Percentiles rank a stretch among this genome's conserved stretches.
Evolutionary conservation across 92 coral and sea anemone species (phyloP).

Genomic region (Hydrozoanthus gracilis): DNA sequence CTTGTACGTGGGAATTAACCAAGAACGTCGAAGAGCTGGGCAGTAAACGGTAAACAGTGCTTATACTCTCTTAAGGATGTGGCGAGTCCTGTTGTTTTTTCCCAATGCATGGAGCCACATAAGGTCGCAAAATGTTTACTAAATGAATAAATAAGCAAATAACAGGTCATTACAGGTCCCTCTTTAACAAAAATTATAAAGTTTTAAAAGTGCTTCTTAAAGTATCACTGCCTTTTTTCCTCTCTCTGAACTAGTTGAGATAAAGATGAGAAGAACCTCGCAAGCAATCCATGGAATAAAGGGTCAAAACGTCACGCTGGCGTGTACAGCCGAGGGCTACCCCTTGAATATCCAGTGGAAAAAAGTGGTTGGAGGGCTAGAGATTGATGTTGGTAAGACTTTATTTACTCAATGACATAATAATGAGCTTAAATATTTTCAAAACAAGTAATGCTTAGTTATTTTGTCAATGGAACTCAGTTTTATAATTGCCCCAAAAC

Average conservation of each 20-base stretch:
- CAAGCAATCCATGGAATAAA: neutral
- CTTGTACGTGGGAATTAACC: no score
- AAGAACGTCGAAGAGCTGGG: no score
- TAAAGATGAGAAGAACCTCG: neutral
- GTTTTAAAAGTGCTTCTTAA: neutral
- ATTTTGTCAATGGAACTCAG: no score
- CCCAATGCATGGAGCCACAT: no score
- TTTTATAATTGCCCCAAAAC: no score
- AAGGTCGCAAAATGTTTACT: no score
- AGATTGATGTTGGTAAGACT: constrained; percentile 23
- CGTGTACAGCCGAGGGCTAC: constrained; percentile 18
- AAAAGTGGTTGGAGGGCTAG: constrained; percentile 26
- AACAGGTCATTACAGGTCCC: no score
- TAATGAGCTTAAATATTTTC: neutral
- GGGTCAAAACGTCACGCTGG: constrained; percentile 2
- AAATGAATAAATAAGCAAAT: no score
- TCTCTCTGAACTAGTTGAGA: neutral
- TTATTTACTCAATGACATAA: neutral
- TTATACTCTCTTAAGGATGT: no score
- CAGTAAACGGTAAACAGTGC: no score
- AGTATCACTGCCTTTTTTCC: neutral
- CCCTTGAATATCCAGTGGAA: constrained; percentile 3
- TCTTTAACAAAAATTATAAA: neutral
- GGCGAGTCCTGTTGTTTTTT: no score
- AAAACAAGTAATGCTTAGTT: neutral